Evolutionary conservation across 2,113 vertebrate species (phyloP).

Genomic region (Pelusios castaneus): DNA sequence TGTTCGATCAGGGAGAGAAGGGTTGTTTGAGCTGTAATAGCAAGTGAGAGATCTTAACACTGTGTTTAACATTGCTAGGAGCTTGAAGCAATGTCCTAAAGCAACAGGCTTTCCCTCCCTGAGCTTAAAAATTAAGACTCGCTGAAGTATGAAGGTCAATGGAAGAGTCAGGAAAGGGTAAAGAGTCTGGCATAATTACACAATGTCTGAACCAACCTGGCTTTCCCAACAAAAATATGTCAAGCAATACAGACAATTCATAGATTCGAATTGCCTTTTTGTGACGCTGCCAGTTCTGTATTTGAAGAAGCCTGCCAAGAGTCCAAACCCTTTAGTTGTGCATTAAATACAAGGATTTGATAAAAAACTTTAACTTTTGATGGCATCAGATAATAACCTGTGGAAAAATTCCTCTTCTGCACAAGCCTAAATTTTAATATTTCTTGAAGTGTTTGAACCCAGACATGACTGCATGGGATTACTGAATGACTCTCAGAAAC

Average conservation of each 20-base stretch:
- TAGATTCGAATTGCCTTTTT: conserved; percentile 47
- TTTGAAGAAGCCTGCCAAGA: conserved; percentile 67
- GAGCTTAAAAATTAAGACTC: conserved; percentile 41
- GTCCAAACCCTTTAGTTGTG: conserved; percentile 21
- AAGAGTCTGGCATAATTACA: conserved; percentile 62
- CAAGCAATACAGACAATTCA: conserved; percentile 63
- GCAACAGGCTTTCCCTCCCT: conserved; percentile 22
- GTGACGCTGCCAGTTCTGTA: conserved; percentile 66
- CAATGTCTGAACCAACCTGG: conserved; percentile 61
- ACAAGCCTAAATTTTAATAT: conserved; percentile 11
- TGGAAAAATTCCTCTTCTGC: conserved; percentile 30
- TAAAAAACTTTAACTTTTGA: conserved; percentile 43
- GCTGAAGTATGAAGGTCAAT: conserved; percentile 58
- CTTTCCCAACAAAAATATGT: conserved; percentile 49
- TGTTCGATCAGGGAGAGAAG: background rate
- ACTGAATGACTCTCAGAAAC: background rate
- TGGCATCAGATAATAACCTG: conserved; percentile 16
- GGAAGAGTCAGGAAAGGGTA: conserved; percentile 47
- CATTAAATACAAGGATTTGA: conserved; percentile 52
- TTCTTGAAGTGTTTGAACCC: background rate
- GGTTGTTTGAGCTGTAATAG: conserved; percentile 22
- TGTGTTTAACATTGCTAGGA: background rate
- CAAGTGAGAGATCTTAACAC: conserved; percentile 39
- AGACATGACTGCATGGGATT: background rate
- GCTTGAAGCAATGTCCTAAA: conserved; percentile 4